Base-by-base conservation (phyloP, 1,140 invertebrate genomes). In the Augochlora pura region DNA sequence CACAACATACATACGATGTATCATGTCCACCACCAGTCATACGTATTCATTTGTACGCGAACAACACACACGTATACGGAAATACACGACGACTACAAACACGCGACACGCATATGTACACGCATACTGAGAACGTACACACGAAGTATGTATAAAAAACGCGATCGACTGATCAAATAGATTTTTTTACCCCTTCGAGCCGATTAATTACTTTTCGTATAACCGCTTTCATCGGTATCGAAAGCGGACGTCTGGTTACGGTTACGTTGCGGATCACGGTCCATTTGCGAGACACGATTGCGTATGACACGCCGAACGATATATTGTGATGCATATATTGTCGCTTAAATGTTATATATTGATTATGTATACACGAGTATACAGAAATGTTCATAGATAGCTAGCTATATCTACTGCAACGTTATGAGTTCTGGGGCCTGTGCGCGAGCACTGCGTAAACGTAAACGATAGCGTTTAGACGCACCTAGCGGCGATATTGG, bases 151-250 rank as follows among this genome's bases (percentile, higher is more conserved):
- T 64, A 67, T 57, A 72, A 67, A 69, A 9, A 69, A 9, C 46
- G 80, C 73, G 80, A 83, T 80, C 68, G 86, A 88, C 87, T 88
- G 85, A 88, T 87, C 76, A 77, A 86, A 54, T 70, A 75, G 81
- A 83, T 85, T 73, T 52, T 62, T 82, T 83, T 86, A 76, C 80
- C 81, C 71, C 63, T 63, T 68, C 73, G 57, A 78, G 79, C 81
- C 80, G 49, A 69, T 86, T 87, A 82, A 69, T 83, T 85, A 87
- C 83, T 87, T 87, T 88, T 85, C 52, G 83, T 89, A 86, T 78
- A 77, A 81, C 80, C 82, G 81, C 83, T 88, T 88, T 89, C 88
- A 80, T 88, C 85, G 80, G 64, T 60, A 57, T 79, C 86, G 83
- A 87, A 87, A 86, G 72, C 77, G 86, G 80, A 38, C 18, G 79